A percentile compares a stretch with the other conserved stretches of the same genome.
Evolutionary conservation across 2,797 vertebrate species (phyloP).

Genomic region (Melanogrammus aeglefinus): DNA sequence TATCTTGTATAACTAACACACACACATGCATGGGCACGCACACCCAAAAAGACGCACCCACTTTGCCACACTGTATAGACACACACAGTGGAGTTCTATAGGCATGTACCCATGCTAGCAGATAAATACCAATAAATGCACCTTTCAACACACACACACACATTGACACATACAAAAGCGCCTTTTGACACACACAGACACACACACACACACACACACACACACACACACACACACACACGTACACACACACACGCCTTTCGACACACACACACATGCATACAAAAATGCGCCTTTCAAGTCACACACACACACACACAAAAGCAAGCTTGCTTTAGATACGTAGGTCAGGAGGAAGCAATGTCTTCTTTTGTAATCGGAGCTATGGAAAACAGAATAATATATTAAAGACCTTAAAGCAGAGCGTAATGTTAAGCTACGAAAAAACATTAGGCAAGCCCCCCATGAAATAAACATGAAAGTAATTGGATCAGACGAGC

Average conservation of each 20-base stretch:
- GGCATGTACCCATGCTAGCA: not conserved
- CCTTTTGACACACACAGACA: conserved; percentile 30
- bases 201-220: conserved; percentile 25
- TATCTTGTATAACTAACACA: not conserved
- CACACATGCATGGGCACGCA: conserved; percentile 26
- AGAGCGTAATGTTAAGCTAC: conserved; percentile 56
- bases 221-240: conserved; percentile 10
- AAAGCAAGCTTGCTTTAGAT: conserved; percentile 53
- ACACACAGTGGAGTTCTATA: no score
- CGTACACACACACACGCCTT: conserved; percentile 6
- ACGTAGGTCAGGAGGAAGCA: conserved; percentile 30
- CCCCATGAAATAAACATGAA: conserved; percentile 71
- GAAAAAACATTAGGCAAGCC: conserved; percentile 67
- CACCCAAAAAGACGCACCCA: conserved; percentile 5
- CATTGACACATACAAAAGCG: conserved; percentile 15
- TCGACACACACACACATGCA: conserved; percentile 9
- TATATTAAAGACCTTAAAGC: conserved; percentile 68
- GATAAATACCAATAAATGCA: not conserved
- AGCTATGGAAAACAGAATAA: conserved; percentile 71
- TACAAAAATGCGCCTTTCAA: not conserved
- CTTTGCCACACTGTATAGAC: no score
- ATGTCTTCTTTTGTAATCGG: conserved; percentile 26
- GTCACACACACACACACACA: conserved; percentile 22
- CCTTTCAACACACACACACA: conserved; percentile 15
- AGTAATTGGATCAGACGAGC: conserved; percentile 63